A percentile compares a stretch with the other conserved stretches of the same genome.
Conservation (phyloP, 2,113 vertebrate genomes). For the Hystrix brachyura region DNA sequence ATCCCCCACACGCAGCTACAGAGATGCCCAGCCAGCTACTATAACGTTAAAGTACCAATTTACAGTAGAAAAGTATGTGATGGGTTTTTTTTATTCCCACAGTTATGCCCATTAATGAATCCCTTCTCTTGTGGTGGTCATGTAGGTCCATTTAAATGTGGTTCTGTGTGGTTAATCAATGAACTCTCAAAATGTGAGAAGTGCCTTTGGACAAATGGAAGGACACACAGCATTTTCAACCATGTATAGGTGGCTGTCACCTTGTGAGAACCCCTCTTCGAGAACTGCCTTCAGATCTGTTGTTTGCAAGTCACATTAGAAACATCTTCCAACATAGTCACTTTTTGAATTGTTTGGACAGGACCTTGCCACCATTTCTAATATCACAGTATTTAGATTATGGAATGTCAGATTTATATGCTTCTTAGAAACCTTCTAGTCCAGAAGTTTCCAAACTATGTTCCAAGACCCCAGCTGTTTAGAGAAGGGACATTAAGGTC, state of each 20-base stretch:
- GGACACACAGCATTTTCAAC: not conserved
- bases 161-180: not conserved
- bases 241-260: not conserved
- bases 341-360: not conserved
- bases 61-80: too few relatives aligned
- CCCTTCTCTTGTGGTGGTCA: not conserved
- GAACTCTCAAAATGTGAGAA: not conserved
- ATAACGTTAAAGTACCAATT: too few relatives aligned
- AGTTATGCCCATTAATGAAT: not conserved
- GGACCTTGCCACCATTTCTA: constrained; percentile 16
- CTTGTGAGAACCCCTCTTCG: not conserved
- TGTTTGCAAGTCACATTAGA: not conserved
- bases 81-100: too few relatives aligned
- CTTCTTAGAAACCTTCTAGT: not conserved
- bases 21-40: too few relatives aligned
- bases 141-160: not conserved
- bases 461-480: not conserved
- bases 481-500: not conserved
- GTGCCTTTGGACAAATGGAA: not conserved
- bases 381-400: not conserved
- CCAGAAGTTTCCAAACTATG: not conserved
- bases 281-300: not conserved
- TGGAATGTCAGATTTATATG: not conserved
- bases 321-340: not conserved
- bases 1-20: too few relatives aligned